phyloP scores from a whole-genome alignment of 2,113 vertebrate species.

The Ammodytes dubius region DNA sequence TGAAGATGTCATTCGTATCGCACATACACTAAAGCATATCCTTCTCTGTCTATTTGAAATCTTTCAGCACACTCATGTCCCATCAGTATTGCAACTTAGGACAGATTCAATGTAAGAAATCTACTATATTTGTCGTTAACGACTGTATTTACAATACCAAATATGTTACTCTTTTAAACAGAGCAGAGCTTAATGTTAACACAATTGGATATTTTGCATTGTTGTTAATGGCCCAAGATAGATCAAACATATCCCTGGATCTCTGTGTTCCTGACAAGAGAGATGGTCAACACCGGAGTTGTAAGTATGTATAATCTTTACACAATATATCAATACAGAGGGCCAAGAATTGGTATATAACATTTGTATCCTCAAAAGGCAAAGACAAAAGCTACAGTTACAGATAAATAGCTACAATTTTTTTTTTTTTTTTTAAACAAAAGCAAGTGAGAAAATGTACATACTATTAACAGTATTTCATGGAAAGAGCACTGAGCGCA shows the following conservation, averaged over 20 bases:
- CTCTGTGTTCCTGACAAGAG: conserved; percentile 74
- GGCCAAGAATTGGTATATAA: conserved; percentile 40
- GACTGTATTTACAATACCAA: conserved; percentile 76
- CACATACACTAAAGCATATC: conserved; percentile 43
- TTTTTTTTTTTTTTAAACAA: conserved; percentile 59
- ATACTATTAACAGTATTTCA: conserved; percentile 63
- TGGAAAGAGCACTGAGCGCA: conserved; percentile 57
- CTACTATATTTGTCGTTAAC: conserved; percentile 56
- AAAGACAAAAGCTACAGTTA: conserved; percentile 71
- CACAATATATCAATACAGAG: conserved; percentile 48
- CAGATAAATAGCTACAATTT: conserved; percentile 65
- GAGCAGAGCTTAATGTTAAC: conserved; percentile 69
- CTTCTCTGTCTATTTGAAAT: conserved; percentile 41
- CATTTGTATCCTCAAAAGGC: conserved; percentile 57
- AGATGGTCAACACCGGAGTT: conserved; percentile 60
- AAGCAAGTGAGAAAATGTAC: conserved; percentile 74
- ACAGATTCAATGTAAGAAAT: conserved; percentile 68
- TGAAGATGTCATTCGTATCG: conserved; percentile 23
- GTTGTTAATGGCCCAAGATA: conserved; percentile 55
- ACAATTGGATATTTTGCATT: conserved; percentile 66
- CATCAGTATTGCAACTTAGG: conserved; percentile 56
- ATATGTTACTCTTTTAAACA: conserved; percentile 78
- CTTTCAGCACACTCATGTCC: conserved; percentile 62
- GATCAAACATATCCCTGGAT: conserved; percentile 69
- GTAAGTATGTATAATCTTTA: conserved; percentile 49